These are phyloP conservation scores for Pteronura brasiliensis DNA, from an alignment of 2,113 vertebrate genomes.

Conservation along the genomic window DNA sequence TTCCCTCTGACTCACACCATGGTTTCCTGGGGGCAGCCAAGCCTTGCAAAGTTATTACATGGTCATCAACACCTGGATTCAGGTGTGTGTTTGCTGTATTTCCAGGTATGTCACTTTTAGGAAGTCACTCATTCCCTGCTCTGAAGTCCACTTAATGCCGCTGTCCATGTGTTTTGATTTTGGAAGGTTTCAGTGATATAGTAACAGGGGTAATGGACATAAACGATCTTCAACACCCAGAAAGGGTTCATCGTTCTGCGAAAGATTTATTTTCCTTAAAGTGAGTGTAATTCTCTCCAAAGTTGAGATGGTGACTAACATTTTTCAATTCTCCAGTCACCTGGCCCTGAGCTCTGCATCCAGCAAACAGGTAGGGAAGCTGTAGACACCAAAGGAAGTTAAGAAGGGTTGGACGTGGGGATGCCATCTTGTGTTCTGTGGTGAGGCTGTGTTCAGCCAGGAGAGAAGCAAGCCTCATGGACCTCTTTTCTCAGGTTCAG, in stretches of 20 bases:
- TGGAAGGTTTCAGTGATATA: background rate
- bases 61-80: background rate
- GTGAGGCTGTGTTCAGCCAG: too few relatives aligned
- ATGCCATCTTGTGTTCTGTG: background rate
- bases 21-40: background rate
- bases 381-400: background rate
- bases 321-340: background rate
- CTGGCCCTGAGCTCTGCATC: background rate
- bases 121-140: background rate
- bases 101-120: background rate
- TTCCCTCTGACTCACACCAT: background rate
- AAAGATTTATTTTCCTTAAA: background rate
- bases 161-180: background rate
- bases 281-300: background rate
- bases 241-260: background rate
- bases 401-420: fast-evolving
- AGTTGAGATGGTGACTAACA: background rate
- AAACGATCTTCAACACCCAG: background rate
- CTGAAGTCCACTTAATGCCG: background rate
- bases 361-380: background rate
- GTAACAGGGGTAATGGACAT: background rate
- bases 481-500: background rate
- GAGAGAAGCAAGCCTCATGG: fast-evolving
- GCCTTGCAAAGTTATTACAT: background rate
- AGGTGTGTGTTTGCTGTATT: background rate